Evolutionary conservation across 2,888 invertebrate genomes (phyloP).

Genomic region (Blastobasis lacticolella): DNA sequence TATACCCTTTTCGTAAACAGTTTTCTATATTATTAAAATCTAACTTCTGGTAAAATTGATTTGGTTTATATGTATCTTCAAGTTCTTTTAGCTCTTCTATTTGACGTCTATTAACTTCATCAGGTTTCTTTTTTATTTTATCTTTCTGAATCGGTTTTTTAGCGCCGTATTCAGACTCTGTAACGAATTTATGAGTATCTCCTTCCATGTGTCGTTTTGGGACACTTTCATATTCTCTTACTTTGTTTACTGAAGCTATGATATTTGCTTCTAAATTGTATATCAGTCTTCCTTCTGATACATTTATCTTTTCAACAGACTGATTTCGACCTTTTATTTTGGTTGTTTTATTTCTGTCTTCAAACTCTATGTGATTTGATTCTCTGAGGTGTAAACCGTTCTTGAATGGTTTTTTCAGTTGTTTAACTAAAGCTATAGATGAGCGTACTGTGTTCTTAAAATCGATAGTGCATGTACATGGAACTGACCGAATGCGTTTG

Average conservation of each 20-base stretch:
- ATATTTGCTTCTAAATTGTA: conserved; percentile 19
- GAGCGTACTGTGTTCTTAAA: conserved; percentile 19
- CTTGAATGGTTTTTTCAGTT: conserved; percentile 8
- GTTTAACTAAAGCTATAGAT: conserved; percentile 18
- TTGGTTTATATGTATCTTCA: neutral
- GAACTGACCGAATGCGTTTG: conserved; percentile 40
- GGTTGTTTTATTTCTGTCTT: conserved; percentile 4
- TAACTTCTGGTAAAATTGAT: neutral
- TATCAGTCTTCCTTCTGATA: conserved; percentile 16
- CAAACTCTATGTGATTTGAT: conserved; percentile 2
- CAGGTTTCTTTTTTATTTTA: neutral
- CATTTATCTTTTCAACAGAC: conserved; percentile 25
- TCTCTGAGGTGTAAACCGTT: conserved; percentile 8
- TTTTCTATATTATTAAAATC: too few species aligned
- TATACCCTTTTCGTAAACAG: too few species aligned
- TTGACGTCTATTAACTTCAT: conserved; percentile 16
- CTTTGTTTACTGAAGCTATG: conserved; percentile 16
- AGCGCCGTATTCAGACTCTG: conserved; percentile 11
- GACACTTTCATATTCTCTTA: conserved; percentile 14
- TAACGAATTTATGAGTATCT: conserved; percentile 9
- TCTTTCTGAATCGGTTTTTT: conserved; percentile 14
- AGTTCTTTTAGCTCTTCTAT: conserved; percentile 14
- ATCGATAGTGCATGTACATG: conserved; percentile 37
- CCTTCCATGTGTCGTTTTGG: neutral
- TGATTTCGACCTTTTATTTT: conserved; percentile 11